Conservation (phyloP, 2,113 vertebrate species). For the Toxotes jaculatrix region DNA sequence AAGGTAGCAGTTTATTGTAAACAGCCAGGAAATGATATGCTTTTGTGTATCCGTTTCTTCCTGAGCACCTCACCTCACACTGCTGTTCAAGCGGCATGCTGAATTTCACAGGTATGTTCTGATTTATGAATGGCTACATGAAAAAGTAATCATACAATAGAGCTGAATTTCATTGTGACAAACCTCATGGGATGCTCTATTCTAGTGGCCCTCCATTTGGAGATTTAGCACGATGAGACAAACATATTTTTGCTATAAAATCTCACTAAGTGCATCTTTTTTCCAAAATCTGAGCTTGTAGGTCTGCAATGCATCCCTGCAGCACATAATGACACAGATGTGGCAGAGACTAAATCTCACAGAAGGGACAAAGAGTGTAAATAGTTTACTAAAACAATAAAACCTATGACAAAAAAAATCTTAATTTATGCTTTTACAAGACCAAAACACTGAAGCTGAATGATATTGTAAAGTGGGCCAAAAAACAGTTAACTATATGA, state of each 20-base stretch:
- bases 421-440: too few relatives aligned
- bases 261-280: too few relatives aligned
- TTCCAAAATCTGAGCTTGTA: too few relatives aligned
- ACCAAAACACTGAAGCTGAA: too few relatives aligned
- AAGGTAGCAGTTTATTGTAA: not conserved
- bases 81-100: not conserved
- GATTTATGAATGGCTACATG: not conserved
- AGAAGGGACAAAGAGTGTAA: too few relatives aligned
- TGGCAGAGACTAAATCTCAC: too few relatives aligned
- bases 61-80: not conserved
- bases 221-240: not conserved
- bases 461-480: too few relatives aligned
- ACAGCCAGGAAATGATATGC: not conserved
- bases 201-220: not conserved
- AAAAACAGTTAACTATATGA: too few relatives aligned
- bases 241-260: not conserved
- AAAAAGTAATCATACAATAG: slow-evolving; percentile 3
- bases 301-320: too few relatives aligned
- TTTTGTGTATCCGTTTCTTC: slow-evolving; percentile 5
- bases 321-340: too few relatives aligned
- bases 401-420: too few relatives aligned
- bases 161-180: slow-evolving; percentile 37
- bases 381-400: too few relatives aligned
- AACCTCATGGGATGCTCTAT: slow-evolving; percentile 9
- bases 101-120: slow-evolving; percentile 15